These are phyloP conservation scores for Saguinus midas DNA, from an alignment of 2,113 vertebrate genomes.

Conservation along the genomic window DNA sequence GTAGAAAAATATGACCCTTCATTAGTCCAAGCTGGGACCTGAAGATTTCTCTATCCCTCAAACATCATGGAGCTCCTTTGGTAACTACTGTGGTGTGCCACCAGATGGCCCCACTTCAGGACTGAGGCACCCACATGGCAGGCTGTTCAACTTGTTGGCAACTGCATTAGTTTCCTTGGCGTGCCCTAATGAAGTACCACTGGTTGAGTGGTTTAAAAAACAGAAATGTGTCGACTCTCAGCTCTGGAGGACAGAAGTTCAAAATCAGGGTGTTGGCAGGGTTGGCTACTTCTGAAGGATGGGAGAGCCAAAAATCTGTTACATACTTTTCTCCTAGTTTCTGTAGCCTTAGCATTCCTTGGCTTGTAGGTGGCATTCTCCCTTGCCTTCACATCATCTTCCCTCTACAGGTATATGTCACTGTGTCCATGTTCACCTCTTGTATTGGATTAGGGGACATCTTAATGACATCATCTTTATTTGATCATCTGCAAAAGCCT, in stretches of 20 bases:
- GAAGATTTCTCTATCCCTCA: not conserved
- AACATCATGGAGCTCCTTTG: not conserved
- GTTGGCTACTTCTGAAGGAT: not conserved
- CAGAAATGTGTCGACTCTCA: not conserved
- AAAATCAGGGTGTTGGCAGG: not conserved
- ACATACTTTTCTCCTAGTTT: not conserved
- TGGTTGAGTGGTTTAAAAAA: not conserved
- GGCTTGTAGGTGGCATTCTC: not conserved
- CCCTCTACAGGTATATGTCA: not conserved
- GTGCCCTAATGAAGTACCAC: too few relatives aligned
- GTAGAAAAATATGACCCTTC: not conserved
- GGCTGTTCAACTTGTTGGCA: not conserved
- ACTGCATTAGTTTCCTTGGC: not conserved
- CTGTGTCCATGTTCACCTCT: not conserved
- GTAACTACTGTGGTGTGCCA: too few relatives aligned
- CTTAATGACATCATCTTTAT: not conserved
- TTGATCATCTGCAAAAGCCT: not conserved
- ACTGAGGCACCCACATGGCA: too few relatives aligned
- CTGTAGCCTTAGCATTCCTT: not conserved
- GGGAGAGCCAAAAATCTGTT: not conserved
- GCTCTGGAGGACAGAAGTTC: not conserved
- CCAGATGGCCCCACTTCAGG: not conserved
- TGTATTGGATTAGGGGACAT: not conserved
- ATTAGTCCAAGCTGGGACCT: not conserved
- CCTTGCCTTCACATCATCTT: not conserved